These are phyloP conservation scores for Holcopasites calliopsidis DNA, from an alignment of 1,140 invertebrate species.

Conservation along the genomic window DNA sequence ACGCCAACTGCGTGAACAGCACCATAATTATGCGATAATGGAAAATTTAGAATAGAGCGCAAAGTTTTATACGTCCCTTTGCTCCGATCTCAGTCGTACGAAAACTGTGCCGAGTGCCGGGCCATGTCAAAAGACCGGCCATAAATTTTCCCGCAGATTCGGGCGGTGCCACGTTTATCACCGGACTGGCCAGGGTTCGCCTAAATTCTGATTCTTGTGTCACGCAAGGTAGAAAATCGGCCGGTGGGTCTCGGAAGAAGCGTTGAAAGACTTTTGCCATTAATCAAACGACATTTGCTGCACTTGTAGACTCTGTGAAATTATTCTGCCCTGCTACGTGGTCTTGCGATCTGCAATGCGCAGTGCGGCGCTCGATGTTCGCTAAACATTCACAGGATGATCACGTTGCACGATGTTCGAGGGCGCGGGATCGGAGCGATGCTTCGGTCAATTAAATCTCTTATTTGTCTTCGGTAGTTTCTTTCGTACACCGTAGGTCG, in stretches of 20 bases:
- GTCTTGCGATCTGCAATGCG: background rate
- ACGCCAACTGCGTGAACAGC: too few species aligned
- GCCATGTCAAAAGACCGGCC: background rate
- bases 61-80: background rate
- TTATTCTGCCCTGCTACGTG: background rate
- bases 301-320: too few species aligned
- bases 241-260: background rate
- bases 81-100: slow-evolving; percentile 11
- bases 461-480: slow-evolving; percentile 49
- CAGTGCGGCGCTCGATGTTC: background rate
- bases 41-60: slow-evolving; percentile 5
- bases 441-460: slow-evolving; percentile 55
- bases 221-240: background rate
- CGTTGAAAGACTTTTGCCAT: too few species aligned
- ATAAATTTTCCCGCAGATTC: slow-evolving; percentile 10
- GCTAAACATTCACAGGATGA: background rate
- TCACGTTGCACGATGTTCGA: background rate
- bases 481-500: slow-evolving; percentile 42
- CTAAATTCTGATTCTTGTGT: slow-evolving; percentile 19
- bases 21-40: too few species aligned
- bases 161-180: slow-evolving; percentile 7
- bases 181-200: background rate
- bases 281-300: too few species aligned
- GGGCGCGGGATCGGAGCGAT: slow-evolving; percentile 21
- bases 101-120: background rate